phyloP scores from a whole-genome alignment of 2,113 vertebrate genomes.

The Peromyscus polionotus region DNA sequence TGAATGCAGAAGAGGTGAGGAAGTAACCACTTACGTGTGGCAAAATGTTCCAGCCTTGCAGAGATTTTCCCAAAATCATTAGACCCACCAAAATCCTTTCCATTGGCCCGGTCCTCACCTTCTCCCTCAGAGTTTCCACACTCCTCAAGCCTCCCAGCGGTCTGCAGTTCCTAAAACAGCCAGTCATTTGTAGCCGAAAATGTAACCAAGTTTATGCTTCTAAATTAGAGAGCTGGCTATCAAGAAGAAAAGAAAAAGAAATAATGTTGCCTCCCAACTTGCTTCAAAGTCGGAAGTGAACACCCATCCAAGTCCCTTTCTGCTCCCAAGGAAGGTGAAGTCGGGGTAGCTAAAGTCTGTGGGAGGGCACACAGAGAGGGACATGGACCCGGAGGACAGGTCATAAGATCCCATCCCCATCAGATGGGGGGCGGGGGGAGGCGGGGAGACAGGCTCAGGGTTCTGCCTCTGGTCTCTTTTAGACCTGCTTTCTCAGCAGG shows the following conservation, averaged over 20 bases:
- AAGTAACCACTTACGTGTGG: conserved; percentile 83
- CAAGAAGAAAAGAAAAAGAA: conserved; percentile 12
- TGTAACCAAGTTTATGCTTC: conserved; percentile 27
- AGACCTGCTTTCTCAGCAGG: conserved; percentile 16
- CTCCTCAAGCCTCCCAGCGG: conserved; percentile 53
- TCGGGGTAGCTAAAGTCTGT: not conserved
- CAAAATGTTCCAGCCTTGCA: conserved; percentile 80
- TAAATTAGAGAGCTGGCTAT: conserved; percentile 32
- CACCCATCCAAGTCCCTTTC: not conserved
- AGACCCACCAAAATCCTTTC: conserved; percentile 74
- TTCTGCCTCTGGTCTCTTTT: not conserved
- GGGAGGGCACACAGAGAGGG: not conserved
- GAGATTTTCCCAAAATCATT: conserved; percentile 83
- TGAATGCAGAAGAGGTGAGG: conserved; percentile 77
- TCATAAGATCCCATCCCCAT: not conserved
- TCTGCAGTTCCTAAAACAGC: conserved; percentile 66
- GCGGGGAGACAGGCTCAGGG: not conserved
- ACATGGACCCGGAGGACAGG: fast-evolving
- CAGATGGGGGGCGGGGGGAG: not conserved
- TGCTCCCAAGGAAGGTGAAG: not conserved
- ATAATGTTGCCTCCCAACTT: not conserved
- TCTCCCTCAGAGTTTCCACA: conserved; percentile 78
- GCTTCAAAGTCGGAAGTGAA: not conserved
- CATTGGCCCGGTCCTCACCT: conserved; percentile 63
- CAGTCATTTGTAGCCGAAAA: conserved; percentile 59